These are phyloP conservation scores for Isoperla grammatica DNA, from an alignment of 2,888 invertebrate genomes.

Conservation along the genomic window DNA sequence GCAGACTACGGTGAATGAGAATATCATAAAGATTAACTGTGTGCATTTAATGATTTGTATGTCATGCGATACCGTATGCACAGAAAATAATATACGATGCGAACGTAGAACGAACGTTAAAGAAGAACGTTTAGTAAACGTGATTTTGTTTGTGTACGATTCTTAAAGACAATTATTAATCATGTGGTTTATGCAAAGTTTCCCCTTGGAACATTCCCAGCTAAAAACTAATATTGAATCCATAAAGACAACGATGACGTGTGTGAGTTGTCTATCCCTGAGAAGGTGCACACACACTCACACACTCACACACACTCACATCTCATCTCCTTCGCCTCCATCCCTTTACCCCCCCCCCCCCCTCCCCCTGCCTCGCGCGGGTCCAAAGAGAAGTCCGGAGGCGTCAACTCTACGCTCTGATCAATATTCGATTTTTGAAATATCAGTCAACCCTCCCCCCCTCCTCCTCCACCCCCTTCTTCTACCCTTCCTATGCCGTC, in stretches of 20 bases:
- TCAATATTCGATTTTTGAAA: constrained; percentile 32
- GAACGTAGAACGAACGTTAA: no score
- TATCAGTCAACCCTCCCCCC: constrained; percentile 26
- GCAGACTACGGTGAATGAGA: no score
- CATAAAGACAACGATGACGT: not conserved
- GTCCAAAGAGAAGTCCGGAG: constrained; percentile 25
- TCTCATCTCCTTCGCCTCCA: constrained; percentile 12
- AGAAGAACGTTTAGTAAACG: no score
- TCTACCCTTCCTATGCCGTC: constrained; percentile 16
- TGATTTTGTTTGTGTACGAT: no score
- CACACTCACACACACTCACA: not conserved
- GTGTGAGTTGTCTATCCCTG: not conserved
- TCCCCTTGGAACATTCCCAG: no score
- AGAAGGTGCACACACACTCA: not conserved
- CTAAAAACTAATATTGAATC: no score
- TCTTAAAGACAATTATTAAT: no score
- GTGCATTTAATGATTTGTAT: no score
- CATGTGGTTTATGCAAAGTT: no score
- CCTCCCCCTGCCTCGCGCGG: constrained; percentile 11
- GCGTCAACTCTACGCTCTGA: constrained; percentile 30
- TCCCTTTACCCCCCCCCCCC: constrained; percentile 20
- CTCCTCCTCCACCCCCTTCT: constrained; percentile 15
- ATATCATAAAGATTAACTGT: no score
- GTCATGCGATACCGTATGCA: no score
- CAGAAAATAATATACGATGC: no score